Conservation (phyloP, 2,113 vertebrate species). For the Atherinomorus stipes region DNA sequence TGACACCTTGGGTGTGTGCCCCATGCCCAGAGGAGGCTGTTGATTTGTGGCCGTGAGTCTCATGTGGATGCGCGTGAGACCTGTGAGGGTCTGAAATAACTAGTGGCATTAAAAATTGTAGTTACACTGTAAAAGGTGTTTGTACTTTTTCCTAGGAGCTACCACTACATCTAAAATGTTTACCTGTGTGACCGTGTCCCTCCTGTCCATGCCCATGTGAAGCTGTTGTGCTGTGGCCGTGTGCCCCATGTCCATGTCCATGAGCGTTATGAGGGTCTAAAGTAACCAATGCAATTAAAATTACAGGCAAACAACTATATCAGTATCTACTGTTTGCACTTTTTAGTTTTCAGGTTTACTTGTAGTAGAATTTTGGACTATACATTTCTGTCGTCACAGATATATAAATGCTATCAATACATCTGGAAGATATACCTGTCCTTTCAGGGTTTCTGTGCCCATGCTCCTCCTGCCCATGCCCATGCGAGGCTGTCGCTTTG, state of each 20-base stretch:
- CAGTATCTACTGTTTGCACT: no score
- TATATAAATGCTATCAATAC: neutral
- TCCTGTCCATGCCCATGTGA: neutral
- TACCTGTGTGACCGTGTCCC: neutral
- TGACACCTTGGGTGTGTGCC: conserved; percentile 11
- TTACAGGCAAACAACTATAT: no score
- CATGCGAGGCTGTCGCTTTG: neutral
- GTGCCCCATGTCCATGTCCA: neutral
- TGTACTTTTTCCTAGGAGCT: neutral
- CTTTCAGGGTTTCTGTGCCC: neutral
- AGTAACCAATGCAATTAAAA: neutral
- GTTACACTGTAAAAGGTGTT: no score
- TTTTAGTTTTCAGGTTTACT: no score
- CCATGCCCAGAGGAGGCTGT: neutral
- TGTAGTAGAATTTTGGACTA: no score
- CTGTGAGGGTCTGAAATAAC: neutral
- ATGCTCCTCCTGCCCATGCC: neutral
- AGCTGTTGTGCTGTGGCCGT: no score
- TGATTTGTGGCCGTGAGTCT: conserved; percentile 10
- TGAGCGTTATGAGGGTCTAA: conserved; percentile 26
- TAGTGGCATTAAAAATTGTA: neutral
- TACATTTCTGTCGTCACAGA: no score
- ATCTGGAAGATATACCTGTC: neutral
- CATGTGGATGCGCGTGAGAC: neutral
- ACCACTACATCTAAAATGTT: neutral